Evolutionary conservation across 2,888 invertebrate genomes (phyloP), one percentile per base, ranked within the genome.

Genomic region (Encarsia formosa): DNA sequence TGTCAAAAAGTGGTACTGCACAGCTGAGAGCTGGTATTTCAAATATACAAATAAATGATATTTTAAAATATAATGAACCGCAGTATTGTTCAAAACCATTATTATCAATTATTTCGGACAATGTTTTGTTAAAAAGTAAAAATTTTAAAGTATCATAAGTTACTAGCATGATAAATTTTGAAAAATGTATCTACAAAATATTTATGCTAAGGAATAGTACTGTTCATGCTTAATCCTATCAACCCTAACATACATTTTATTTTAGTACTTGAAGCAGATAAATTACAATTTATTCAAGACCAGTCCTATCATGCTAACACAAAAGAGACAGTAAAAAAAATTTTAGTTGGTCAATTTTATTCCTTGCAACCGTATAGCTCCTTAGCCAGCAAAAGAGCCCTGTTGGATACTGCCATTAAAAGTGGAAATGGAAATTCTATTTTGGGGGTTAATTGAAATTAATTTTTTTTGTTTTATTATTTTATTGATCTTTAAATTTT

Each of bases 371-470:
- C 69, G 23, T 90, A 72, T 76, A 80, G 67, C 57, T 76, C 77
- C 9, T 61, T 77, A 16, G 65, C 65, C 35, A 84, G 83, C 60
- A 91, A 91, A 74, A 81, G 83, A 31, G 78, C 82, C 52, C 68
- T 91, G 13, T 67, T 91, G 8, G 86, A 89, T 65, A 82, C 82
- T 53, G 85, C 89, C 0, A 74, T 90, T 24, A 77, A 78, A 23
- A 79, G 82, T 44, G 86, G 86, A 5, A 86, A 88, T 73, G 91
- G 91, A 20, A 87, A 90, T 78, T 82, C 85, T 20, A 85, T 90
- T 59, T 75, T 87, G 45, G 80, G 81, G 56, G 85, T 86, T 66
- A 69, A 77, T 74, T 39, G 32, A 22, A 24, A 20, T 19, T 24
- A 39, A 42, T 15, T 8, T 34, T 47, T 16, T 13, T 15, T 16